Percentiles rank a stretch among this genome's conserved stretches.
These are phyloP conservation scores for Equus przewalskii DNA, from an alignment of 2,113 vertebrate species.

Conservation along the genomic window DNA sequence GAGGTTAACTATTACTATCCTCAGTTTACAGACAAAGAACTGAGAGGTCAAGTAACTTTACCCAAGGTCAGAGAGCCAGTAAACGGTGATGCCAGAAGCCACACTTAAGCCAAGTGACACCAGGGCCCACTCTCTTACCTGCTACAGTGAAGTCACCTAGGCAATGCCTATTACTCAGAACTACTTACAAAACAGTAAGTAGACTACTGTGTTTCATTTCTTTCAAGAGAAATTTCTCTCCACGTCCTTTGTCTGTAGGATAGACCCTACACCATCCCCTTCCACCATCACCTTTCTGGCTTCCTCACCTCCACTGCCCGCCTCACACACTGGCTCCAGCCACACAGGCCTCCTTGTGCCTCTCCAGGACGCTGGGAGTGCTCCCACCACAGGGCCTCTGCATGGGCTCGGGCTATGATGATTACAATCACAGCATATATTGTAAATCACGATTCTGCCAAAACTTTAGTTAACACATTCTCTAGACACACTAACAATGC, in stretches of 20 bases:
- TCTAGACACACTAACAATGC: background rate
- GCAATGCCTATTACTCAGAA: background rate
- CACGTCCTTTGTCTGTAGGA: background rate
- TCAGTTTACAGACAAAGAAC: conserved; percentile 1
- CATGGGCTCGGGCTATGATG: background rate
- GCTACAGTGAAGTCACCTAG: background rate
- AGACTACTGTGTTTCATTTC: background rate
- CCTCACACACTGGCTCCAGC: background rate
- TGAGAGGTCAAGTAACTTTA: background rate
- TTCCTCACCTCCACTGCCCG: background rate
- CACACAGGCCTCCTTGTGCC: background rate
- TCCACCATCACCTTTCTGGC: background rate
- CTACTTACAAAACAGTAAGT: background rate
- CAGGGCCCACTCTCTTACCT: background rate
- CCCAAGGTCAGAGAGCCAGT: background rate
- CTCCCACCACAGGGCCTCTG: background rate
- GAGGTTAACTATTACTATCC: background rate
- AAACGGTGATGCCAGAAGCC: background rate
- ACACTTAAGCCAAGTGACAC: background rate
- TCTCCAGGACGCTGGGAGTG: background rate
- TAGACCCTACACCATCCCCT: background rate
- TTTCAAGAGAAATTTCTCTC: background rate
- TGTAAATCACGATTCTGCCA: background rate
- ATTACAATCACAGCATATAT: background rate
- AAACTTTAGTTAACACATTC: background rate